These are phyloP conservation scores for Pogonus chalceus DNA, from an alignment of 1,140 invertebrate species.

Conservation along the genomic window DNA sequence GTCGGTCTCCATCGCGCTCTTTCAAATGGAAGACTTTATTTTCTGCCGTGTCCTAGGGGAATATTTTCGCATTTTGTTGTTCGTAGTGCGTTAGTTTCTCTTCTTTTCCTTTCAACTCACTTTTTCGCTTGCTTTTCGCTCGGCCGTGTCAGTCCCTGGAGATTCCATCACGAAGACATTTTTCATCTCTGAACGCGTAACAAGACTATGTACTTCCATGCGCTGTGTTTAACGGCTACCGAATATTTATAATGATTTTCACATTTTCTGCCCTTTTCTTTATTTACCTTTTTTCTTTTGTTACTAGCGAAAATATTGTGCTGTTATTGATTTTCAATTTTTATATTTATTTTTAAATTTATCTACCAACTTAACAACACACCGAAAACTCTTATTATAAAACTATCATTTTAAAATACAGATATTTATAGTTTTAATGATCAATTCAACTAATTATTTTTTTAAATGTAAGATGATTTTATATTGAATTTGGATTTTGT, in stretches of 20 bases:
- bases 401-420: too few relatives aligned
- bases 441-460: too few relatives aligned
- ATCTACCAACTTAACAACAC: background rate
- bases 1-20: background rate
- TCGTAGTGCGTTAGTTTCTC: background rate
- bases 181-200: background rate
- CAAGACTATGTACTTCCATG: background rate
- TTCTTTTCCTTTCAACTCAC: too few relatives aligned
- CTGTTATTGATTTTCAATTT: background rate
- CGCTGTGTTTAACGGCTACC: background rate
- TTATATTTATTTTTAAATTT: background rate
- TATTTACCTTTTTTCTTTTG: background rate
- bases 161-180: background rate
- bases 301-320: background rate
- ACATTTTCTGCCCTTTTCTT: background rate
- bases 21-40: background rate
- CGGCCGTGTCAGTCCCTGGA: background rate
- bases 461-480: too few relatives aligned
- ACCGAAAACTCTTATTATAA: too few relatives aligned
- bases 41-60: background rate
- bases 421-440: too few relatives aligned
- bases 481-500: too few relatives aligned
- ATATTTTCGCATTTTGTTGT: background rate
- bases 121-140: background rate
- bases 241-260: background rate